Evolutionary conservation across 2,888 invertebrate genomes (phyloP).

Genomic region (Cephalotes varians): DNA sequence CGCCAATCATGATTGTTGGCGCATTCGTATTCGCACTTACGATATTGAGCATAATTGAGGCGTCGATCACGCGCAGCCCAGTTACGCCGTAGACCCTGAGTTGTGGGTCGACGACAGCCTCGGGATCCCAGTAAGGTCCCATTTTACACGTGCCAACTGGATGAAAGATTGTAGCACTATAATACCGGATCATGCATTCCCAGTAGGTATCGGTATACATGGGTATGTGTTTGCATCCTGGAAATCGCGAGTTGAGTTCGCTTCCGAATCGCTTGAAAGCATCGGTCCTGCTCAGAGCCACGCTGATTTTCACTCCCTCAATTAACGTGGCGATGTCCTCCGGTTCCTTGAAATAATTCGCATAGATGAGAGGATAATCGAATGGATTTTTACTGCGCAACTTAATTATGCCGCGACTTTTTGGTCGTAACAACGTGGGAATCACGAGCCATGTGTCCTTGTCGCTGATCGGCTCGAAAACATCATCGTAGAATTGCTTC

Average conservation of each 20-base stretch:
- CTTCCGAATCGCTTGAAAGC: slow-evolving; percentile 92
- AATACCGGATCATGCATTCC: slow-evolving; percentile 94
- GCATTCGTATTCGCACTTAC: slow-evolving; percentile 96
- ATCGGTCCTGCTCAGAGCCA: slow-evolving; percentile 92
- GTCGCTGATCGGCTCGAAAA: slow-evolving; percentile 91
- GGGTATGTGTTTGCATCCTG: slow-evolving; percentile 90
- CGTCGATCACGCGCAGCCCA: slow-evolving; percentile 93
- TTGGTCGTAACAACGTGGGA: slow-evolving; percentile 94
- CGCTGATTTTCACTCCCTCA: slow-evolving; percentile 94
- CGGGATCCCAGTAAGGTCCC: slow-evolving; percentile 95
- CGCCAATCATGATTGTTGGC: slow-evolving; percentile 95
- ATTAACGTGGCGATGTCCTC: slow-evolving; percentile 92
- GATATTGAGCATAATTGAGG: slow-evolving; percentile 94
- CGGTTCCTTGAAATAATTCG: slow-evolving; percentile 95
- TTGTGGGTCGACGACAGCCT: slow-evolving; percentile 94
- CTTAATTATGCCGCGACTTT: slow-evolving; percentile 93
- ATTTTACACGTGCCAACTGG: slow-evolving; percentile 95
- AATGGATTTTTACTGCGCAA: slow-evolving; percentile 94
- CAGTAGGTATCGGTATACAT: slow-evolving; percentile 92
- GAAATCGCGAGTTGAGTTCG: slow-evolving; percentile 90
- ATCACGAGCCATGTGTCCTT: slow-evolving; percentile 94
- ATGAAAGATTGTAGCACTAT: slow-evolving; percentile 94
- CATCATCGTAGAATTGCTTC: slow-evolving; percentile 91
- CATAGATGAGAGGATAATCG: slow-evolving; percentile 95
- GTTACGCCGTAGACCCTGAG: slow-evolving; percentile 92